Evolutionary conservation across 2,113 vertebrate species (phyloP), one percentile per base, ranked within the genome.

Genomic region (pig (Sus scrofa)): DNA sequence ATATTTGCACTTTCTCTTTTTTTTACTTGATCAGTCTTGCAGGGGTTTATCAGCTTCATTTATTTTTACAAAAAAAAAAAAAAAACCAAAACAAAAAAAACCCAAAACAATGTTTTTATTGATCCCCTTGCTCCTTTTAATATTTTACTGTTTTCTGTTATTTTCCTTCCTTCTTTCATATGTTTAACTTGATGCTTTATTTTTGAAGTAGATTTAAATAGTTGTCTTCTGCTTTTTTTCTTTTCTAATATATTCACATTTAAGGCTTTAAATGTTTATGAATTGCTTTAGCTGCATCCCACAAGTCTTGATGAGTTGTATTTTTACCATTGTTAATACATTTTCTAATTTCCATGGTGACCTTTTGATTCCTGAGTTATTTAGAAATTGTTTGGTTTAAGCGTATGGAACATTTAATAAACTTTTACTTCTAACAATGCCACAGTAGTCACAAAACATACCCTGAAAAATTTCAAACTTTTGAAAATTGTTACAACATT

Each of bases 161-260:
- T 58, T 62, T 85, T 44, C 58, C 16, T 73, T 79, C 5, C n/a
- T 81, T 74, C 52, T 94, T 78, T 85, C 44, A 37, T 37, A 24
- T 82, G n/a, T 75, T 87, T 71, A 71, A 89, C 65, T 71, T 91
- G n/a, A 88, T 77, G 30, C 9, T 94, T 79, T 58, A 77, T 39
- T 32, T 71, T 74, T 50, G 27, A 94, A 94, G 83, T 83, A n/a
- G 39, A 63, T 63, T 73, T 92, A 78, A 92, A 71, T 86, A 26
- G 65, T 12, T 94, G 56, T 78, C 88, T 73, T 62, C 39, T 81
- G 39, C 20, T 77, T 70, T 37, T 16, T 4, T 68, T 27, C 13
- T 83, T 81, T 74, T 39, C 75, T 50, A 82, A 74, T 62, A 86
- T 18, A 68, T n/a, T 19, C 14, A 71, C 10, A 71, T 60, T 91